These are phyloP conservation scores for Decapterus maruadsi DNA, from an alignment of 2,797 vertebrate species.

Conservation along the genomic window DNA sequence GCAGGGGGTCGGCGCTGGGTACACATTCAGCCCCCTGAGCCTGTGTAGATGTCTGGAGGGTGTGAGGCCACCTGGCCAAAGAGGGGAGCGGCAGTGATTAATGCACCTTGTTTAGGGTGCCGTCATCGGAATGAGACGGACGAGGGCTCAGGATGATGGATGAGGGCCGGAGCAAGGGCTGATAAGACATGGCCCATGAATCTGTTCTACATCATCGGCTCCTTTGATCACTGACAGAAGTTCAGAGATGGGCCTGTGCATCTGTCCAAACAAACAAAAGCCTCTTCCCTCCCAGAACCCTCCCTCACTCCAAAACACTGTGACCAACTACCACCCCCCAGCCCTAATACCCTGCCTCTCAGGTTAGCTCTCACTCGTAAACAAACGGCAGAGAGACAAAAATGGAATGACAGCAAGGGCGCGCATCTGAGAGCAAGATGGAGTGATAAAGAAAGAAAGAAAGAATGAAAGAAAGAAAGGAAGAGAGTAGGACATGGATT, in stretches of 20 bases:
- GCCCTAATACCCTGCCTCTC: conserved; percentile 61
- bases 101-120: conserved; percentile 95
- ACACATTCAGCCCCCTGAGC: conserved; percentile 58
- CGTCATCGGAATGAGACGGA: conserved; percentile 91
- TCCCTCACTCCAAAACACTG: conserved; percentile 46
- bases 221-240: conserved; percentile 96
- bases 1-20: conserved; percentile 6
- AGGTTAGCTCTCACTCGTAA: conserved; percentile 72
- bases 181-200: conserved; percentile 97
- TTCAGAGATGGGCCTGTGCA: conserved; percentile 92
- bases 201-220: conserved; percentile 97
- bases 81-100: conserved; percentile 90
- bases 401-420: conserved; percentile 54
- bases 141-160: conserved; percentile 92
- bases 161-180: conserved; percentile 89
- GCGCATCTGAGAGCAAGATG: conserved; percentile 56
- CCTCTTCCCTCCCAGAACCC: conserved; percentile 70
- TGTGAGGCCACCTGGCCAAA: conserved; percentile 91
- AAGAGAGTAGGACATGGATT: conserved; percentile 52
- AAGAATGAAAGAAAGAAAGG: conserved; percentile 60
- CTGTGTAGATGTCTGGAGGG: conserved; percentile 88
- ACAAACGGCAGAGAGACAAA: conserved; percentile 60
- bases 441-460: conserved; percentile 59
- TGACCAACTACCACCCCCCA: conserved; percentile 33
- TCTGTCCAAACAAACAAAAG: conserved; percentile 95